Evolutionary conservation across 2,113 vertebrate species (phyloP).

Genomic region (Pogonocichla stellata): DNA sequence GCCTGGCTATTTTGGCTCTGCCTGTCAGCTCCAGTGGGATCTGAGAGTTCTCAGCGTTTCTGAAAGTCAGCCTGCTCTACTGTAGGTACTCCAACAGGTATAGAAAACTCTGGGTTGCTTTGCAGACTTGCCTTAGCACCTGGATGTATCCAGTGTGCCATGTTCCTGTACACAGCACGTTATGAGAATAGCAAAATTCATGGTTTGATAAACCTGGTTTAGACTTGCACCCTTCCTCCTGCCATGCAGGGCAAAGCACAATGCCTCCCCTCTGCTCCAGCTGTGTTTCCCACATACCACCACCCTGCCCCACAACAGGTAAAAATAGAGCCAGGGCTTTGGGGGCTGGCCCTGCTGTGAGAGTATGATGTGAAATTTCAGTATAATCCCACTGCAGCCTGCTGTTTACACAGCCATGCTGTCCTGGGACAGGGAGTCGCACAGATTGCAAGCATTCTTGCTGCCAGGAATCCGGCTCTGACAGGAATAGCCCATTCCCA

Average conservation of each 20-base stretch:
- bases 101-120: not conserved
- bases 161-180: not conserved
- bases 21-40: not conserved
- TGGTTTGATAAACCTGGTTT: not conserved
- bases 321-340: not conserved
- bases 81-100: not conserved
- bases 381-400: not conserved
- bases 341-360: not conserved
- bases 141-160: not conserved
- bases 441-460: constrained; percentile 57
- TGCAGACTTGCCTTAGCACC: not conserved
- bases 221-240: not conserved
- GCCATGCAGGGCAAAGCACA: accelerated
- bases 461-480: constrained; percentile 23
- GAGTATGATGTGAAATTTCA: not conserved
- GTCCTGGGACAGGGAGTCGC: constrained; percentile 9
- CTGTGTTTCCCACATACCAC: not conserved
- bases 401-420: constrained; percentile 42
- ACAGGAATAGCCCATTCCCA: constrained; percentile 36
- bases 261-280: not conserved
- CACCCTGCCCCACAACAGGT: not conserved
- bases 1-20: not conserved
- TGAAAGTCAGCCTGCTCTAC: not conserved
- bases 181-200: not conserved
- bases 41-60: not conserved